phyloP scores from a whole-genome alignment of 1,140 invertebrate species.

The Meloidogyne hapla region DNA sequence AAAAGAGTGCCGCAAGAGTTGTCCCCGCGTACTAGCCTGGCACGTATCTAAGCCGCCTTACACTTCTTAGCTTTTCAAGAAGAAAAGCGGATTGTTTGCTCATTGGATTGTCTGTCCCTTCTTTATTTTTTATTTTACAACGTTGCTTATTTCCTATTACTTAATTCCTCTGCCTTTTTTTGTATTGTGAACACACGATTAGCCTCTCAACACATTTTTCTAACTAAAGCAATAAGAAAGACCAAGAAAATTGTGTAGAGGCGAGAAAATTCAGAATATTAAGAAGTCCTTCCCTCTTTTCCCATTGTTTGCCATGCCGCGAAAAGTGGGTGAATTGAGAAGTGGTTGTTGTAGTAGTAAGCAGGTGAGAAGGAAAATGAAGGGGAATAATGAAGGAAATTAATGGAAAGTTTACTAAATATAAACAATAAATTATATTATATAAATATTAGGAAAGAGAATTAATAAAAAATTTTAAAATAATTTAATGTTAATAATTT shows the following conservation, averaged over 20 bases:
- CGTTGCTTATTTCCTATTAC: not conserved
- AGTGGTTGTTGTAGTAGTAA: not conserved
- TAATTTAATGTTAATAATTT: too few relatives aligned
- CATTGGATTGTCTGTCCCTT: not conserved
- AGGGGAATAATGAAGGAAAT: not conserved
- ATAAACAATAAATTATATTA: not conserved
- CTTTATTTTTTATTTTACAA: not conserved
- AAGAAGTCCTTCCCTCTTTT: not conserved
- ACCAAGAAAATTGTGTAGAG: not conserved
- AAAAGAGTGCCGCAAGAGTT: too few relatives aligned
- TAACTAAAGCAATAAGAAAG: not conserved
- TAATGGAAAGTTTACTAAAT: not conserved
- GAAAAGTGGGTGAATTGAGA: not conserved
- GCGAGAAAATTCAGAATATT: not conserved
- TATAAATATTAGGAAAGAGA: too few relatives aligned
- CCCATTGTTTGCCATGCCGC: not conserved
- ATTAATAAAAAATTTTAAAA: too few relatives aligned
- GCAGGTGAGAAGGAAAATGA: not conserved
- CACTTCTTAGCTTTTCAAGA: too few relatives aligned
- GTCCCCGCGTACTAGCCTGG: too few relatives aligned
- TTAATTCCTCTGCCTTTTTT: not conserved
- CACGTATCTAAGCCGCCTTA: too few relatives aligned
- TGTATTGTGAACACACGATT: slow-evolving; percentile 2
- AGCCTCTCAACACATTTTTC: not conserved
- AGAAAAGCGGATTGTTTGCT: not conserved